These are phyloP conservation scores for Hemistola chrysoprasaria DNA, from an alignment of 2,888 invertebrate genomes.

Conservation along the genomic window DNA sequence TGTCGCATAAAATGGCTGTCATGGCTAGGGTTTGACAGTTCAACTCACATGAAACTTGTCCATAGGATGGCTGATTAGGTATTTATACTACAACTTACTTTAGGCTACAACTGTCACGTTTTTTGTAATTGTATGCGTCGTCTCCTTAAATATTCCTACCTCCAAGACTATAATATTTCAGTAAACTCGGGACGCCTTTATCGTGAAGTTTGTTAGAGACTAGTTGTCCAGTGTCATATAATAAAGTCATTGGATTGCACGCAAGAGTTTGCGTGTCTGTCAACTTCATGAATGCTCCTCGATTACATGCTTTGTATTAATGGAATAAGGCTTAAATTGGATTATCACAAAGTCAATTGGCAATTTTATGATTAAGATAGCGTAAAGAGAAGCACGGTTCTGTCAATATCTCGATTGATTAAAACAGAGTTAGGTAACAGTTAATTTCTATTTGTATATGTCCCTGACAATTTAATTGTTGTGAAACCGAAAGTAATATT, in stretches of 20 bases:
- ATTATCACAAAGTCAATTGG: neutral
- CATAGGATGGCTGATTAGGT: no score
- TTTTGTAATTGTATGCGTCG: no score
- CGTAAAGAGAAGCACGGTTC: conserved; percentile 12
- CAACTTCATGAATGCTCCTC: neutral
- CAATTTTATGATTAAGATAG: neutral
- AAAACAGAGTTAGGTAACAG: conserved; percentile 18
- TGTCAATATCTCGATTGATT: conserved; percentile 15
- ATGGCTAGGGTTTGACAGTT: no score
- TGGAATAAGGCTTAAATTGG: conserved; percentile 4
- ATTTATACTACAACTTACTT: no score
- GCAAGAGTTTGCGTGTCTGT: conserved; percentile 49
- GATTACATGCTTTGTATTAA: neutral
- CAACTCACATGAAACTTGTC: no score
- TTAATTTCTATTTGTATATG: conserved; percentile 38
- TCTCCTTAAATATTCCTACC: no score
- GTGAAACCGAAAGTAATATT: conserved; percentile 34
- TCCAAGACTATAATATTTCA: no score
- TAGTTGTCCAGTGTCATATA: no score
- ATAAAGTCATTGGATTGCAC: conserved; percentile 5
- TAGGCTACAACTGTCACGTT: no score
- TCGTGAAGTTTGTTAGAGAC: no score
- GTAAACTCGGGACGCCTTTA: no score
- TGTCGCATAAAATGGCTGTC: no score
- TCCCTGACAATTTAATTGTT: conserved; percentile 43